Evolutionary conservation across 2,113 vertebrate species (phyloP).

Genomic region (Ictalurus furcatus): DNA sequence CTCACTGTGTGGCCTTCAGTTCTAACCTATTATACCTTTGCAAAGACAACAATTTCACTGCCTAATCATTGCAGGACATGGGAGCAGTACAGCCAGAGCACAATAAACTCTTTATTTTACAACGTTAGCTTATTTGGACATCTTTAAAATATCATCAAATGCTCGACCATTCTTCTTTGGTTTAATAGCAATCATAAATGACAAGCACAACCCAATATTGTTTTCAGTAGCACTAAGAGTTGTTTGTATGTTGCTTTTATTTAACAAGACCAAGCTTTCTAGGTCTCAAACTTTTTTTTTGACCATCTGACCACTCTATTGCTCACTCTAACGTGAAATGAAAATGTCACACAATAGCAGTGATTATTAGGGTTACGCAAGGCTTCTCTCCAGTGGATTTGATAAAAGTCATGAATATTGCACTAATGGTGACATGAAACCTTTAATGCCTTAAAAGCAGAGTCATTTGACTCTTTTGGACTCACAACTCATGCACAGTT

Average conservation of each 20-base stretch:
- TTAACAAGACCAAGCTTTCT: not conserved
- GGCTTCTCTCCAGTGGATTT: not conserved
- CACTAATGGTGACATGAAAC: not conserved
- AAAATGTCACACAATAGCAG: constrained; percentile 5
- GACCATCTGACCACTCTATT: not conserved
- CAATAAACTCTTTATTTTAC: not conserved
- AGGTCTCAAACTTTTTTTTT: not conserved
- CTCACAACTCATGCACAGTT: not conserved
- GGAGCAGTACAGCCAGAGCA: not conserved
- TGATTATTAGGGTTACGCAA: not conserved
- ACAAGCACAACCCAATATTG: not conserved
- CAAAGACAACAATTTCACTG: not conserved
- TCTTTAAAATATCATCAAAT: not conserved
- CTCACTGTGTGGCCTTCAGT: not conserved
- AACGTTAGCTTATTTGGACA: not conserved
- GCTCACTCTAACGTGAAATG: not conserved
- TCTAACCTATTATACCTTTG: not conserved
- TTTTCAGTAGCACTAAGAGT: not conserved
- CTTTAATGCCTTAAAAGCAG: not conserved
- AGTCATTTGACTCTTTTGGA: not conserved
- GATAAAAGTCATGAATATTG: not conserved
- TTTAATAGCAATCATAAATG: not conserved
- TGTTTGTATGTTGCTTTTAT: not conserved
- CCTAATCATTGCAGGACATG: not conserved
- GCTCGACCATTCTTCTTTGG: not conserved